Evolutionary conservation across 1,140 invertebrate species (phyloP), one percentile per base, ranked within the genome.

Genomic region (Samia ricini): DNA sequence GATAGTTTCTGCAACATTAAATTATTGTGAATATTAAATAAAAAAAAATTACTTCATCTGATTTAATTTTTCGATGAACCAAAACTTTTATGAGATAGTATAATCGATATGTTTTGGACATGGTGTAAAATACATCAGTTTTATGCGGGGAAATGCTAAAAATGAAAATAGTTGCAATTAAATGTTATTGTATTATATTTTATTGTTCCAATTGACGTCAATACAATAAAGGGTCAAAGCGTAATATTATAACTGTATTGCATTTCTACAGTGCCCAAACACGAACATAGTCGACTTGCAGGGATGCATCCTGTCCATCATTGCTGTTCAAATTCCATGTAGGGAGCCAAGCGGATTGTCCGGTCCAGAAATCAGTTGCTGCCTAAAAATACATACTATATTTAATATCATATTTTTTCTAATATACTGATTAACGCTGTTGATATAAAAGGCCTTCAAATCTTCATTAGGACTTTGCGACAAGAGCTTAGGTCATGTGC

Each of bases 271-370:
- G 64, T 52, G 88, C 87, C 85, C 88, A 91, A 15, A 91, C 76
- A 20, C 83, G 74, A 6, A 91, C 83, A 62, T 91, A 91, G 71
- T 91, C 88, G 2, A 91, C 80, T 66, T 90, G 87, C 19, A 91
- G 68, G 2, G 87, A 85, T 15, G 87, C 79, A 51, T 89, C 77
- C 62, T 76, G 74, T 51, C 83, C 88, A 20, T 88, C 80, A 51
- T 89, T 84, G 2, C 55, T n/a, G 55, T 82, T 64, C 24, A 89
- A 60, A 36, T 77, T 77, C 88, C 90, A 91, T 0, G 89, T 91
- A 0, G 77, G 76, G 6, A 88, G 59, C 89, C 89, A 91, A 10
- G 20, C 63, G 6, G 56, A 63, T 24, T 66, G 74, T 4, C 22
- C 73, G 36, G 83, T 79, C 85, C 87, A 91, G 75, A 91, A 91